Evolutionary conservation across 1,140 invertebrate species (phyloP), one percentile per base, ranked within the genome.

Genomic region (Halyomorpha halys): DNA sequence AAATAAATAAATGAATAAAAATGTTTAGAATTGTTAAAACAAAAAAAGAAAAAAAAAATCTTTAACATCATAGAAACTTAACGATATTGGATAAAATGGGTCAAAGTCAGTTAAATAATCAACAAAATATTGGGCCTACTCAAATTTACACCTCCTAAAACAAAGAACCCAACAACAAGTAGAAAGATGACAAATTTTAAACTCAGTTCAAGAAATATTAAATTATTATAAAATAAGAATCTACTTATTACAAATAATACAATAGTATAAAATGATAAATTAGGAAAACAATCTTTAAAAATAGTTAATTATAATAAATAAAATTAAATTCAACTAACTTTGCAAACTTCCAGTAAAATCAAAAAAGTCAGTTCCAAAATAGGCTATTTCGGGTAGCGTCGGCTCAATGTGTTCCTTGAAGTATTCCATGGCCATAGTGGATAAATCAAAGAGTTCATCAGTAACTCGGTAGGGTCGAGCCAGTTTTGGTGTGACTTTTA

Each of bases 371-470:
- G 87, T 83, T 66, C 86, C 86, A 76, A 91, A 90, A 74, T 89
- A 91, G 21, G 87, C 86, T 66, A 93, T 89, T 74, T 91, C 88
- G 27, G 90, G 90, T 67, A 93, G 77, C 65, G 84, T 86, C 39
- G 89, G 87, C 74, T 92, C 90, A 72, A 93, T 90, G 67, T 86
- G 85, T 75, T 93, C 90, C 74, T 91, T 91, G 71, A 92, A 93
- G 75, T 91, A 92, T 74, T 93, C 90, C 89, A 92, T 91, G 25
- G 90, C 90, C 90, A 92, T 92, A 23, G 90, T 91, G 30, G 89
- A 91, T 59, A 93, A 77, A 79, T 92, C 90, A 78, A 91, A 92
- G n/a, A 93, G 76, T 74, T 93, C 90, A 76, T 92, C 90, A 9
- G 88, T 92, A 45, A 92, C 88, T 78, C 90, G 90, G 73, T 89